phyloP scores from a whole-genome alignment of 2,888 invertebrate species.

The Orthosia cruda region DNA sequence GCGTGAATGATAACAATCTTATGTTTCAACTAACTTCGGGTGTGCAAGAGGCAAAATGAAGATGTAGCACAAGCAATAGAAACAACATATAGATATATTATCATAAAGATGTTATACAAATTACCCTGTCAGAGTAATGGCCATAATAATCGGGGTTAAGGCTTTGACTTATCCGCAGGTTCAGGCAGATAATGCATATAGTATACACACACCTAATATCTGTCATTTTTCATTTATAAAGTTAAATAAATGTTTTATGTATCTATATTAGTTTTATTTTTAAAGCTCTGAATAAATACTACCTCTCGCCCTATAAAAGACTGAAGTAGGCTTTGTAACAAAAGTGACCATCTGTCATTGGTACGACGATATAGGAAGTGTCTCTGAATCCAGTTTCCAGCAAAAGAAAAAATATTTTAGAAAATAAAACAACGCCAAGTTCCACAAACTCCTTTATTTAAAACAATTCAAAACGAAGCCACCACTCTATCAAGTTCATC shows the following conservation, averaged over 20 bases:
- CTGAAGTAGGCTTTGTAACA: neutral
- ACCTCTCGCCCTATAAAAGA: no score
- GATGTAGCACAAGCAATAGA: constrained; percentile 14
- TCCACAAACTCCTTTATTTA: neutral
- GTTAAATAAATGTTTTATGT: no score
- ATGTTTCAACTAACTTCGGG: constrained; percentile 61
- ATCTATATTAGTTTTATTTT: no score
- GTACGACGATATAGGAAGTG: neutral
- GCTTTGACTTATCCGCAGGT: constrained; percentile 15
- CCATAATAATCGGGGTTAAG: constrained; percentile 41
- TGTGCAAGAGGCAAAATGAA: constrained; percentile 48
- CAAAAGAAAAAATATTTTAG: no score
- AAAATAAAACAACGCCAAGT: constrained; percentile 9
- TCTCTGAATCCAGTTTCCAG: neutral
- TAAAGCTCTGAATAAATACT: no score
- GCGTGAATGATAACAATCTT: constrained; percentile 77
- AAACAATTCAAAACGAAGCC: constrained; percentile 78
- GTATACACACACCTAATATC: no score
- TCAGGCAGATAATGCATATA: neutral
- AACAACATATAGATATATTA: constrained; percentile 25
- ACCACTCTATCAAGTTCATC: constrained; percentile 86
- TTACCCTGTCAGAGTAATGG: constrained; percentile 37
- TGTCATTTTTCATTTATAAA: no score
- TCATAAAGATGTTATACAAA: constrained; percentile 48
- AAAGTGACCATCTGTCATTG: neutral